Percentiles rank a stretch among this genome's conserved stretches.
These are phyloP conservation scores for Sphecodes monilicornis DNA, from an alignment of 2,888 invertebrate species.

Conservation along the genomic window DNA sequence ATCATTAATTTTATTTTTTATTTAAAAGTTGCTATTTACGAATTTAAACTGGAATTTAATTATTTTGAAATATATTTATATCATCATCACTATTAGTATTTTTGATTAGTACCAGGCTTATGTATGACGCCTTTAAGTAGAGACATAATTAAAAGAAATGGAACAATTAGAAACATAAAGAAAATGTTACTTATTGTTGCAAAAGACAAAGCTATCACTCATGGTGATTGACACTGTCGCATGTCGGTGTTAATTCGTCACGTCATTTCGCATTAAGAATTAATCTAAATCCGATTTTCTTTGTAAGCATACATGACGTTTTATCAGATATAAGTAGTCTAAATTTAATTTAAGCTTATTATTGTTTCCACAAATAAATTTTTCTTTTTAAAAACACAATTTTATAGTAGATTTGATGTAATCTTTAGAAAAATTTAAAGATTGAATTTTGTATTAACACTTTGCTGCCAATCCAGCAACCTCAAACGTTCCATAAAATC, in stretches of 20 bases:
- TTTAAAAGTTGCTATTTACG: neutral
- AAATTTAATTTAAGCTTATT: neutral
- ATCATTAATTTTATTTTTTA: neutral
- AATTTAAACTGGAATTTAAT: neutral
- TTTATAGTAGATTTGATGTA: no score
- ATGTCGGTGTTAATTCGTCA: neutral
- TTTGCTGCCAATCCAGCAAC: no score
- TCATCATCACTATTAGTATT: neutral
- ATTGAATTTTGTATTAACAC: neutral
- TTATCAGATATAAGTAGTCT: neutral
- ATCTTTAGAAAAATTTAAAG: neutral
- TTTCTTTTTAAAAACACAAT: neutral
- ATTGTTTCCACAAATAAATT: neutral
- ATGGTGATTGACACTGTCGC: neutral
- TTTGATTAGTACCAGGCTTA: no score
- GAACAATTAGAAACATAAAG: neutral
- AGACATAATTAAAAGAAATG: neutral
- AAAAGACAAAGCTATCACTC: neutral
- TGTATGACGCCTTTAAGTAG: no score
- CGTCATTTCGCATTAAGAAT: neutral
- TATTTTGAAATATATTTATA: neutral
- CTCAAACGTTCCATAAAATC: no score
- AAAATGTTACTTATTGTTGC: neutral
- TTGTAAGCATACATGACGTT: neutral
- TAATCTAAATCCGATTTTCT: constrained; percentile 17